These are phyloP conservation scores for Parazoanthus atlanticus DNA, from an alignment of 92 coral and sea anemone genomes.

Conservation along the genomic window DNA sequence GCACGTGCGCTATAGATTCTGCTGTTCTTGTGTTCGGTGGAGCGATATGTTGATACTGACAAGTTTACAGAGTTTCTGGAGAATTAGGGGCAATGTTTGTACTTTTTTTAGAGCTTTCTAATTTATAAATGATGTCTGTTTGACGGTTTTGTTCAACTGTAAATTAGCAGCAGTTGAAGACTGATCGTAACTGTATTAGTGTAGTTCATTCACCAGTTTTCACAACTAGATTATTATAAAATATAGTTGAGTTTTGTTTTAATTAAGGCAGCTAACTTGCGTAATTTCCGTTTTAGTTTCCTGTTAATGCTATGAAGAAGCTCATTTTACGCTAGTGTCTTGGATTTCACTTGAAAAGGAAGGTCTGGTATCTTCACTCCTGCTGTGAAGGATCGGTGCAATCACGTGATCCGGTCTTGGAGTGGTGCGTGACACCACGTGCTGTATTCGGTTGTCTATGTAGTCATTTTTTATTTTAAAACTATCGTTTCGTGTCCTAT, in stretches of 20 bases:
- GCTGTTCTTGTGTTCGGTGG: neutral
- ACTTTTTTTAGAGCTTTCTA: neutral
- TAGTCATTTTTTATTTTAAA: too few species aligned
- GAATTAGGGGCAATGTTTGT: neutral
- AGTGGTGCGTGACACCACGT: too few species aligned
- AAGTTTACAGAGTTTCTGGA: neutral
- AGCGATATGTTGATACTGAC: neutral
- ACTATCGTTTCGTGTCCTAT: too few species aligned
- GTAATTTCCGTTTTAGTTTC: neutral
- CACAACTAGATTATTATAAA: too few species aligned
- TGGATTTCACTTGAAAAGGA: neutral
- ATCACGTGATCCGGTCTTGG: neutral
- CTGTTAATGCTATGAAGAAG: neutral
- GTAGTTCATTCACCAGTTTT: too few species aligned
- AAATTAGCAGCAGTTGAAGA: too few species aligned
- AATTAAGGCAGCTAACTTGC: too few species aligned
- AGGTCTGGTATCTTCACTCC: conserved; percentile 38
- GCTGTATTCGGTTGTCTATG: too few species aligned
- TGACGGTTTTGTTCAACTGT: neutral
- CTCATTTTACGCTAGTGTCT: neutral
- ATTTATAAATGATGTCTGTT: neutral
- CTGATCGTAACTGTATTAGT: too few species aligned
- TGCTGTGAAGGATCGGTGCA: conserved; percentile 24
- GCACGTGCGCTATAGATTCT: neutral
- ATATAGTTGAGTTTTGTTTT: too few species aligned